Evolutionary conservation across 2,888 invertebrate species (phyloP).

Genomic region (Drepanosiphum platanoidis): DNA sequence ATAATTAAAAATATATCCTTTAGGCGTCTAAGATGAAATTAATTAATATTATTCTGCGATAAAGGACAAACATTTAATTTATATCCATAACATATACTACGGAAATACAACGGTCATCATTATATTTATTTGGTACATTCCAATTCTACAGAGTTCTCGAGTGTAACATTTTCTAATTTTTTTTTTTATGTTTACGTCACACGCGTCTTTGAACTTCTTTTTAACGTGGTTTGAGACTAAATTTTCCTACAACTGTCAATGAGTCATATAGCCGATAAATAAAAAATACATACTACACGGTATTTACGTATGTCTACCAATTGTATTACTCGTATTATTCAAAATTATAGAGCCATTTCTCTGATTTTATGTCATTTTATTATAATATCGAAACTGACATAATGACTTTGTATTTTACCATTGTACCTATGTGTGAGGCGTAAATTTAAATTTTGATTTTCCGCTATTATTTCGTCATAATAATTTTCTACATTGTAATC

Average conservation of each 20-base stretch:
- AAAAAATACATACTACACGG: no score
- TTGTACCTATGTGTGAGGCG: not conserved
- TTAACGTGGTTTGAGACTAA: not conserved
- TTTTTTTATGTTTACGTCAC: not conserved
- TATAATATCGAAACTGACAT: constrained; percentile 17
- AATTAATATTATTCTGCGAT: no score
- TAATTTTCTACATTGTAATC: not conserved
- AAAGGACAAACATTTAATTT: no score
- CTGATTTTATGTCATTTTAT: constrained; percentile 21
- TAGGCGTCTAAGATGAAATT: no score
- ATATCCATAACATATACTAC: no score
- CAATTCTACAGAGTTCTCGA: no score
- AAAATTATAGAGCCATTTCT: not conserved
- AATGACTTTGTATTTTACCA: not conserved
- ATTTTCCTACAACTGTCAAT: not conserved
- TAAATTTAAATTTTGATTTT: constrained; percentile 30
- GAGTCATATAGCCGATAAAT: not conserved
- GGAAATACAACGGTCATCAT: no score
- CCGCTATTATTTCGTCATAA: not conserved
- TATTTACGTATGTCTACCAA: not conserved
- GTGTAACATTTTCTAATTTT: not conserved
- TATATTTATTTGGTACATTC: no score
- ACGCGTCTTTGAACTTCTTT: not conserved
- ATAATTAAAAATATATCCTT: no score
- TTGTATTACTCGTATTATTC: not conserved